Conservation (phyloP, 1,140 invertebrate species). For the Pogonomyrmex californicus region DNA sequence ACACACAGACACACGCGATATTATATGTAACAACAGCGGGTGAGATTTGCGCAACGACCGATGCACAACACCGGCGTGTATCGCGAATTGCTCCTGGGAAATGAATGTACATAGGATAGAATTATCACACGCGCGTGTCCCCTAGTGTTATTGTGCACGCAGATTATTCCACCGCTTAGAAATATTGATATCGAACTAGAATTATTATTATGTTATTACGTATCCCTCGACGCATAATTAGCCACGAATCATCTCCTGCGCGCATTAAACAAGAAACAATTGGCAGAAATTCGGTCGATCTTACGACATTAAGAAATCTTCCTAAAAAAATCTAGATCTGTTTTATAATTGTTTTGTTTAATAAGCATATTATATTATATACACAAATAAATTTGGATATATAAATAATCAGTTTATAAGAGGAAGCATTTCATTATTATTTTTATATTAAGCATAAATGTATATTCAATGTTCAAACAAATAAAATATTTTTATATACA, state of each 20-base stretch:
- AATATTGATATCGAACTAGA: conserved; percentile 17
- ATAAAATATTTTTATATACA: background rate
- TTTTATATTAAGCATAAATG: background rate
- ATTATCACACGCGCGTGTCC: conserved; percentile 62
- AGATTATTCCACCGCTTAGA: conserved; percentile 29
- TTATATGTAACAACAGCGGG: background rate
- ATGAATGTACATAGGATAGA: conserved; percentile 77
- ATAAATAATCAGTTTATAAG: background rate
- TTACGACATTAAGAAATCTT: background rate
- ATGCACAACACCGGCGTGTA: conserved; percentile 24
- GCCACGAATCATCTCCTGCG: background rate
- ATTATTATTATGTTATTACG: background rate
- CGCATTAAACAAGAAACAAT: background rate
- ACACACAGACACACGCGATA: no score
- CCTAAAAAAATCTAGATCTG: background rate
- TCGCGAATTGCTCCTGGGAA: conserved; percentile 77
- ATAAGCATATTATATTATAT: background rate
- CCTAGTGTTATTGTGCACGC: conserved; percentile 18
- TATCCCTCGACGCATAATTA: background rate
- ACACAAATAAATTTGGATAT: background rate
- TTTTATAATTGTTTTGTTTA: background rate
- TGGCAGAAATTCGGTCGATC: background rate
- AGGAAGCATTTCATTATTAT: background rate
- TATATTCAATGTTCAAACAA: background rate
- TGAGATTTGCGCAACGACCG: conserved; percentile 21